A percentile compares a stretch with the other conserved stretches of the same genome.
These are phyloP conservation scores for Pandemis corylana DNA, from an alignment of 2,888 invertebrate genomes.

Conservation along the genomic window DNA sequence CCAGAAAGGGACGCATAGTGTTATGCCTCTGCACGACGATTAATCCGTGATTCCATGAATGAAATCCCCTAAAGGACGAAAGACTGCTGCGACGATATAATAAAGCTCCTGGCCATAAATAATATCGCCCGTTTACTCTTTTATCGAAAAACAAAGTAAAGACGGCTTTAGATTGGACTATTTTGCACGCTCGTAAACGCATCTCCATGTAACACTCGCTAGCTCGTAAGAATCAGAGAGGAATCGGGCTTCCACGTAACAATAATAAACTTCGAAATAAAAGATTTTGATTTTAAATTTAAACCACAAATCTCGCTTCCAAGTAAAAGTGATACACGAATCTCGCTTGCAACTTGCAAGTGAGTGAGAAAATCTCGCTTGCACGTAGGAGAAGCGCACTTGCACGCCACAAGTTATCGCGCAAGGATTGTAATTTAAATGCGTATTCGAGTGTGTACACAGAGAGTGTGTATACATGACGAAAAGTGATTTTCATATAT, in stretches of 20 bases:
- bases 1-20: not conserved
- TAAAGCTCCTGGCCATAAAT: constrained; percentile 19
- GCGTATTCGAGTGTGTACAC: too few species aligned
- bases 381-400: too few species aligned
- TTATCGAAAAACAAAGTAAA: not conserved
- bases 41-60: not conserved
- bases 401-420: too few species aligned
- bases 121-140: constrained; percentile 6
- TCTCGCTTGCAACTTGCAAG: not conserved
- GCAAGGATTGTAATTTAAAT: too few species aligned
- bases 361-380: not conserved
- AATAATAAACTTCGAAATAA: too few species aligned
- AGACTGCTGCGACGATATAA: not conserved
- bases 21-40: not conserved
- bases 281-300: too few species aligned
- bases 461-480: too few species aligned
- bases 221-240: too few species aligned
- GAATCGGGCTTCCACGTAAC: not conserved
- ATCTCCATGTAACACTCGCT: not conserved
- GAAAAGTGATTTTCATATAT: too few species aligned
- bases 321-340: not conserved
- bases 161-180: not conserved
- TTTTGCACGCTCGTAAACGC: not conserved
- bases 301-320: too few species aligned
- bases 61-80: not conserved